Conservation (phyloP, 1,140 invertebrate genomes). For the Dendrolimus punctatus region DNA sequence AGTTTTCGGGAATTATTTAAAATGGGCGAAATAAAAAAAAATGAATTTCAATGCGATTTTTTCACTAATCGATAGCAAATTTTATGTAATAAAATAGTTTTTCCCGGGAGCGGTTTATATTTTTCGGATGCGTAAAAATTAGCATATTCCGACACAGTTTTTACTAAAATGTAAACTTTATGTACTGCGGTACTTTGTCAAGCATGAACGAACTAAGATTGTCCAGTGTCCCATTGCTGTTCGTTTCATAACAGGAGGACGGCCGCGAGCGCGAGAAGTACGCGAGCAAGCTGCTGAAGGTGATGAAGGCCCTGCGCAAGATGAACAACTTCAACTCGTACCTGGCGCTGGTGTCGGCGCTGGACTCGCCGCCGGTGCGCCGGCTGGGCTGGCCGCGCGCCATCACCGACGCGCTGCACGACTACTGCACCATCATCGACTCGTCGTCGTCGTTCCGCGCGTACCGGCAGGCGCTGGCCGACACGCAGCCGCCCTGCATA, state of each 20-base stretch:
- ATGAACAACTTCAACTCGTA: constrained; percentile 99
- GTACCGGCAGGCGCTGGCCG: constrained; percentile 93
- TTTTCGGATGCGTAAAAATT: too few species aligned
- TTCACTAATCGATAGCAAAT: too few species aligned
- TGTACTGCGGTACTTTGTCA: too few species aligned
- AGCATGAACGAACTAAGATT: too few species aligned
- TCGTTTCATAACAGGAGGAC: constrained; percentile 71
- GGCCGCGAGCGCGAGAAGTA: constrained; percentile 96
- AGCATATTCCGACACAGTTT: too few species aligned
- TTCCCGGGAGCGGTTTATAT: too few species aligned
- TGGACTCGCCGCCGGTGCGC: constrained; percentile 96
- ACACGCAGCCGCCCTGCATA: constrained; percentile 97
- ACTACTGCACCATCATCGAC: constrained; percentile 96
- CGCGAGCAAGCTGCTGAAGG: constrained; percentile 97
- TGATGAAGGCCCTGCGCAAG: constrained; percentile 97
- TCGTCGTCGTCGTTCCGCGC: constrained; percentile 96
- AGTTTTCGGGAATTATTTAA: too few species aligned
- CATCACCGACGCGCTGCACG: constrained; percentile 93
- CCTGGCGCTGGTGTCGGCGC: constrained; percentile 94
- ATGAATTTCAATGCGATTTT: too few species aligned
- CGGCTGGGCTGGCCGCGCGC: constrained; percentile 96
- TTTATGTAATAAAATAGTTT: too few species aligned
- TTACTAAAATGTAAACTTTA: too few species aligned
- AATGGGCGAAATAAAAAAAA: too few species aligned
- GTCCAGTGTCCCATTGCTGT: background rate